Evolutionary conservation across 2,113 vertebrate species (phyloP).

Genomic region (Otolemur garnettii): DNA sequence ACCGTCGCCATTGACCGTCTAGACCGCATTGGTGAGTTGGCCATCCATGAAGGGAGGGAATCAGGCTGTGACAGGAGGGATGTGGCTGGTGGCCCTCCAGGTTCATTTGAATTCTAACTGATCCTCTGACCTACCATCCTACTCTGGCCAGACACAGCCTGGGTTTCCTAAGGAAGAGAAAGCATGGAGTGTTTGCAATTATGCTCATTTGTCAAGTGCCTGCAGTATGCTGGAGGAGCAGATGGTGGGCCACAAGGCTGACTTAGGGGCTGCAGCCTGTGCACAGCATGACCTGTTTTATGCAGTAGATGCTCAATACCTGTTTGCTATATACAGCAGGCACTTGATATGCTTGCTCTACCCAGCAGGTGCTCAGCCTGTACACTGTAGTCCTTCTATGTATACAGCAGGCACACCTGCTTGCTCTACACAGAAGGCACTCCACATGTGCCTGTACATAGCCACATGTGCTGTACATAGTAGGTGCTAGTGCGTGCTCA

Average conservation of each 20-base stretch:
- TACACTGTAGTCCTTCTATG: too few species aligned
- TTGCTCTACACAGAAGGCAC: too few species aligned
- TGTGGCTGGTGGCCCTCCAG: rapidly evolving
- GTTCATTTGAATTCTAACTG: background rate
- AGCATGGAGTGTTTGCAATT: background rate
- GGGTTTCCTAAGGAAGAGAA: background rate
- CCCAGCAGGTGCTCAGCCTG: too few species aligned
- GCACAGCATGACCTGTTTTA: rapidly evolving
- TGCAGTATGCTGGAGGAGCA: background rate
- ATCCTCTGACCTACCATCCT: background rate
- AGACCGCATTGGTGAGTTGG: slow-evolving; percentile 94
- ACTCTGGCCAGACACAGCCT: background rate
- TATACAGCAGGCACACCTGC: too few species aligned
- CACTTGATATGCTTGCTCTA: too few species aligned
- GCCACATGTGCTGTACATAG: too few species aligned
- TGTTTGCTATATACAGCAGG: background rate
- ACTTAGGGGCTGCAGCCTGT: rapidly evolving
- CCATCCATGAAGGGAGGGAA: background rate
- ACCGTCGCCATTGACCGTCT: slow-evolving; percentile 98
- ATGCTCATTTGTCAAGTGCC: background rate
- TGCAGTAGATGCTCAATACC: background rate
- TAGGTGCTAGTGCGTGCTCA: too few species aligned
- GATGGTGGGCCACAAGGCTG: rapidly evolving
- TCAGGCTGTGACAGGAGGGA: rapidly evolving
- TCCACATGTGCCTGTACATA: too few species aligned